A percentile compares a stretch with the other conserved stretches of the same genome.
Conservation (phyloP, 2,888 invertebrate genomes). For the Cephus rjabovi region DNA sequence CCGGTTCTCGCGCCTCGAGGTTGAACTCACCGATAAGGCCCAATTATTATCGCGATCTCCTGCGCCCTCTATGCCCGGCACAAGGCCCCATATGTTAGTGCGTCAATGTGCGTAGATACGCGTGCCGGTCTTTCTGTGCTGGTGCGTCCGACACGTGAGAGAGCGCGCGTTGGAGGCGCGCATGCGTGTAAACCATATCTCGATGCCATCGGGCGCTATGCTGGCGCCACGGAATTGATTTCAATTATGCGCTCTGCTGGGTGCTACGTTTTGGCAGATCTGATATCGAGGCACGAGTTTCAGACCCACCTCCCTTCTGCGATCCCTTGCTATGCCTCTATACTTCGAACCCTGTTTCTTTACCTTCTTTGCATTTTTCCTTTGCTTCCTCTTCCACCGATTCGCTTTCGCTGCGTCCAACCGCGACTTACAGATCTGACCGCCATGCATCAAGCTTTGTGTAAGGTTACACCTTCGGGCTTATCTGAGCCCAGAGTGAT, state of each 20-base stretch:
- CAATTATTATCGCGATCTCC: neutral
- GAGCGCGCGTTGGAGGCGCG: constrained; percentile 1
- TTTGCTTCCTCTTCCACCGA: constrained; percentile 7
- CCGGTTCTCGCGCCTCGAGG: neutral
- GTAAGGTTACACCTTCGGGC: constrained; percentile 40
- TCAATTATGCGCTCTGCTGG: constrained; percentile 38
- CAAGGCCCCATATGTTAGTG: neutral
- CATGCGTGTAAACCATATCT: constrained; percentile 3
- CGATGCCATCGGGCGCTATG: constrained; percentile 25
- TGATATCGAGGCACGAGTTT: constrained; percentile 25
- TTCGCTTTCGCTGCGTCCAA: neutral
- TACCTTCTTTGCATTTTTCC: constrained; percentile 13
- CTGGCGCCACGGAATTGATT: constrained; percentile 46
- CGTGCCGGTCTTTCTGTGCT: neutral
- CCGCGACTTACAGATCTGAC: neutral
- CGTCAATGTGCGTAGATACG: neutral
- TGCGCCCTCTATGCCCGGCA: neutral
- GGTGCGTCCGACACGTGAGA: neutral
- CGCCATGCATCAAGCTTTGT: constrained; percentile 40
- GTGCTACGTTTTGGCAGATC: constrained; percentile 20
- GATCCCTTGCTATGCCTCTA: constrained; percentile 10
- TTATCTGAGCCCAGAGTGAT: constrained; percentile 33
- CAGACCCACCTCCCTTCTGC: constrained; percentile 13
- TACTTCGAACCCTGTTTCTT: neutral
- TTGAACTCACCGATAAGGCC: neutral